These are phyloP conservation scores for Caenorhabditis latens DNA, from an alignment of 1,140 invertebrate genomes.

Conservation along the genomic window DNA sequence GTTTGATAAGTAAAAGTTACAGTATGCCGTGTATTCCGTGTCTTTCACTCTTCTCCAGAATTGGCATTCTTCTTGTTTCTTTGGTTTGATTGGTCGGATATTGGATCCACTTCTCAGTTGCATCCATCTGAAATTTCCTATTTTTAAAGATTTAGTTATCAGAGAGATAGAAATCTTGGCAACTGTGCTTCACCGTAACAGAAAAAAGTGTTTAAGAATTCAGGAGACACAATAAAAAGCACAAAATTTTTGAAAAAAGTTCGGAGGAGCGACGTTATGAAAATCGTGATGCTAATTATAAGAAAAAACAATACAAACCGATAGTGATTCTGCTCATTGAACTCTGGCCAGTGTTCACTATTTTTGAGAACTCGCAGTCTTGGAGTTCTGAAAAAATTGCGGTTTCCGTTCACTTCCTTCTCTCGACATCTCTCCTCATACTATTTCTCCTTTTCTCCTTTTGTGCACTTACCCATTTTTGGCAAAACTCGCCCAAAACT, in stretches of 20 bases:
- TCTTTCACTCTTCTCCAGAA: slow-evolving; percentile 73
- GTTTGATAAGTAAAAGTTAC: slow-evolving; percentile 64
- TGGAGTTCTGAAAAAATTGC: slow-evolving; percentile 59
- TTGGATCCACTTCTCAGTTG: slow-evolving; percentile 72
- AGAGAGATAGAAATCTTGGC: too few species aligned
- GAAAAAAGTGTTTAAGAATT: too few species aligned
- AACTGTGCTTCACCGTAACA: too few species aligned
- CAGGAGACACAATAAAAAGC: too few species aligned
- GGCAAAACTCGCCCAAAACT: slow-evolving; percentile 70
- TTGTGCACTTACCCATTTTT: slow-evolving; percentile 61
- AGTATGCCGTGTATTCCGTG: slow-evolving; percentile 75
- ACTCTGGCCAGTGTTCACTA: slow-evolving; percentile 74
- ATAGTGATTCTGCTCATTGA: slow-evolving; percentile 69
- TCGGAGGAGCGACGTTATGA: too few species aligned
- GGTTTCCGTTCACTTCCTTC: slow-evolving; percentile 30
- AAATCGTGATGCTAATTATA: background rate
- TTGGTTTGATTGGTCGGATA: slow-evolving; percentile 68
- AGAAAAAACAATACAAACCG: slow-evolving; percentile 18
- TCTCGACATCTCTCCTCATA: background rate
- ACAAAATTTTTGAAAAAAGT: too few species aligned
- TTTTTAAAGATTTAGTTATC: background rate
- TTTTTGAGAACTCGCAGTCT: slow-evolving; percentile 60
- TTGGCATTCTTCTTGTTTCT: slow-evolving; percentile 71
- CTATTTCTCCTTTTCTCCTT: background rate
- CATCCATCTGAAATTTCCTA: slow-evolving; percentile 70